Base-by-base conservation (phyloP, 1,140 invertebrate genomes). In the Eurytemora carolleeae region DNA sequence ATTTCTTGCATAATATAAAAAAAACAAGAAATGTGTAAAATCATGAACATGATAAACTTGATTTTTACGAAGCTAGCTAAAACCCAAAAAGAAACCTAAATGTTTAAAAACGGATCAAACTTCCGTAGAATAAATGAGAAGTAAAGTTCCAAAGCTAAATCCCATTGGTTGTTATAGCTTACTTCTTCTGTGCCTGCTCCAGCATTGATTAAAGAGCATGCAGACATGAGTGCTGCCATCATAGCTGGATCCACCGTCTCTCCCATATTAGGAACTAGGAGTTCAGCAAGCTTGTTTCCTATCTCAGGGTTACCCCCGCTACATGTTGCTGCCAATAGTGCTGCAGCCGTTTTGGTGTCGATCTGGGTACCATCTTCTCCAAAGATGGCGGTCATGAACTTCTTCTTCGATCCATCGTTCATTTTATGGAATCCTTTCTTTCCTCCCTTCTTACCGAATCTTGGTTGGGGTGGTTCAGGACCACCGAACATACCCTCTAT, bases 141-240 rank as follows among this genome's bases (percentile, higher is more conserved):
- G n/a, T n/a, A n/a, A n/a, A n/a, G n/a, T n/a, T n/a, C n/a, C n/a
- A n/a, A n/a, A n/a, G n/a, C n/a, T n/a, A n/a, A n/a, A n/a, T n/a
- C n/a, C n/a, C n/a, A n/a, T n/a, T n/a, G n/a, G n/a, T n/a, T n/a
- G n/a, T n/a, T n/a, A n/a, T n/a, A 44, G 15, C 55, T 56, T 3
- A 62, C 60, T 54, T 62, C 60, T 62, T 62, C 60, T 18, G 25
- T 62, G 52, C 53, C 53, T n/a, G 60, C 60, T 24, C 60, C 60
- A 2, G 60, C 60, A 31, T 53, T 62, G 24, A 62, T 62, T 19
- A 62, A 18, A 7, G 60, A 62, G 53, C 53, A 62, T 15, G 60
- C 19, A 18, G 21, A n/a, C 60, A 62, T 62, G n/a, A 62, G 53
- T n/a, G 60, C 60, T 19, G 53, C 60, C 60, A 62, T 62, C 60